A percentile compares a stretch with the other conserved stretches of the same genome.
Conservation (phyloP, 2,113 vertebrate species). For the Cercocebus atys region DNA sequence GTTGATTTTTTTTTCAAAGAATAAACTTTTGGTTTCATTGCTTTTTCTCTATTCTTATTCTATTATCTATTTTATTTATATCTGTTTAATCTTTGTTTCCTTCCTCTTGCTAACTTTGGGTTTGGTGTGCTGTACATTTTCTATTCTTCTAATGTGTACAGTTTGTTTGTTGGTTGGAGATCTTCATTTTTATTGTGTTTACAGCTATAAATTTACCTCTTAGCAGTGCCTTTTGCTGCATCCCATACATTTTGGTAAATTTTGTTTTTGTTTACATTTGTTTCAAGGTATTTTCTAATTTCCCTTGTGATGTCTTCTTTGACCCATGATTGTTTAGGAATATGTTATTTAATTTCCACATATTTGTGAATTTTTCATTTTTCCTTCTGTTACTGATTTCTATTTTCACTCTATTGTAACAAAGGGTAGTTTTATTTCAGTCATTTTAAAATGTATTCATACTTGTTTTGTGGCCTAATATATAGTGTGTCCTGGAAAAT, state of each 20-base stretch:
- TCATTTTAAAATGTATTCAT: not conserved
- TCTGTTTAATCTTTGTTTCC: not conserved
- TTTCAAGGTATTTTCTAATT: not conserved
- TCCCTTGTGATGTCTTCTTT: not conserved
- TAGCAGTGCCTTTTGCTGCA: not conserved
- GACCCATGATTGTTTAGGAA: not conserved
- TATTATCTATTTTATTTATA: not conserved
- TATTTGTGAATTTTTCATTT: not conserved
- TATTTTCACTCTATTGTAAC: not conserved
- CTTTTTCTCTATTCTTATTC: not conserved
- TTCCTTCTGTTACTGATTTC: not conserved
- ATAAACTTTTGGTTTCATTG: not conserved
- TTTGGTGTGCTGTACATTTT: not conserved
- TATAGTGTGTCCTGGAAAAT: not conserved
- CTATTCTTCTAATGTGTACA: not conserved
- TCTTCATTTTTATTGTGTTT: not conserved
- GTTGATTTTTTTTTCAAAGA: not conserved
- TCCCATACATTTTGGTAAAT: not conserved
- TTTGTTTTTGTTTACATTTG: not conserved
- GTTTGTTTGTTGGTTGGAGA: not conserved
- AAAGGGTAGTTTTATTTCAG: not conserved
- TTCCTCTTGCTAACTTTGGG: not conserved
- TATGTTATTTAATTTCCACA: not conserved
- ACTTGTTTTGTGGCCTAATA: not conserved
- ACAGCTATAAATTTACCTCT: not conserved